phyloP scores from a whole-genome alignment of 2,888 invertebrate species.

The Notodonta dromedarius region DNA sequence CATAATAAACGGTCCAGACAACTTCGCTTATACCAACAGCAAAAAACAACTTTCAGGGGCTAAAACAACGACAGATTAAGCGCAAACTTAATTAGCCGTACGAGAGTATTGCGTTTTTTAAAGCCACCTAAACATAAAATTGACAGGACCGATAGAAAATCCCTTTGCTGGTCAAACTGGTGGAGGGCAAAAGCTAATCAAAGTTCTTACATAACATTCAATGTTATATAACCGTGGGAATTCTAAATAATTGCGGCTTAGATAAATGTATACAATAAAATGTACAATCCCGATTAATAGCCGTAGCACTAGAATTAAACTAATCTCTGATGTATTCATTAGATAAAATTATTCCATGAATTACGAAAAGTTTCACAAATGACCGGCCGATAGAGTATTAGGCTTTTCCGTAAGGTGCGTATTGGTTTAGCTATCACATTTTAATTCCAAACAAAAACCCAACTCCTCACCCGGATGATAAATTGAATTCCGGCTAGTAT shows the following conservation, averaged over 20 bases:
- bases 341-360: not conserved
- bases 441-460: not conserved
- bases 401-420: not conserved
- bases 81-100: constrained; percentile 15
- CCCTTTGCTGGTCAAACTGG: constrained; percentile 40
- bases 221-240: not conserved
- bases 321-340: not conserved
- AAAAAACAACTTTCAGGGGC: constrained; percentile 6
- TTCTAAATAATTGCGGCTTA: not conserved
- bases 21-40: constrained; percentile 20
- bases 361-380: not conserved
- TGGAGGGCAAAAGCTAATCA: constrained; percentile 17
- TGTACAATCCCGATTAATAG: not conserved
- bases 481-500: constrained; percentile 14
- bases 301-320: no score
- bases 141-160: constrained; percentile 58
- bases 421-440: not conserved
- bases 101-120: constrained; percentile 39
- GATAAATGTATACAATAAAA: not conserved
- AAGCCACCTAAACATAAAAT: constrained; percentile 38
- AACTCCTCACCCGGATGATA: not conserved
- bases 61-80: constrained; percentile 21
- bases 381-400: not conserved
- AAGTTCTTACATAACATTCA: not conserved
- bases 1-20: constrained; percentile 13